Conservation (phyloP, 2,888 invertebrate genomes). For the Conistra vaccinii region DNA sequence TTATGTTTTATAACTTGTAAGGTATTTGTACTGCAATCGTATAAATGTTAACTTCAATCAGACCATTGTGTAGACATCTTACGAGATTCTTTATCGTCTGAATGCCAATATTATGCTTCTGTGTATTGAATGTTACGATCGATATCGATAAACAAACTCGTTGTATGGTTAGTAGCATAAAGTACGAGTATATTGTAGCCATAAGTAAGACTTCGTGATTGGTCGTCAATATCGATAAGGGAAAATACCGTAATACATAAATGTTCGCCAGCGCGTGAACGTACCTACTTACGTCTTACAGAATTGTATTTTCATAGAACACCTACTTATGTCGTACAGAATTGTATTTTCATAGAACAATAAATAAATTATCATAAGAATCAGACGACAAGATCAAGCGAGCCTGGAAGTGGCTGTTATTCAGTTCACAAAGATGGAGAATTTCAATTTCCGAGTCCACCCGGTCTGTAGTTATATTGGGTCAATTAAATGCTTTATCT, state of each 20-base stretch:
- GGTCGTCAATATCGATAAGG: slow-evolving; percentile 53
- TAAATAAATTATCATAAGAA: slow-evolving; percentile 57
- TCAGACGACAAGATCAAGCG: slow-evolving; percentile 9
- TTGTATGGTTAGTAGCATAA: slow-evolving; percentile 34
- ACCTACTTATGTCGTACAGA: no score
- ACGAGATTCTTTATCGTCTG: slow-evolving; percentile 29
- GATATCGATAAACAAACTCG: slow-evolving; percentile 48
- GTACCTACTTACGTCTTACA: neutral
- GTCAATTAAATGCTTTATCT: slow-evolving; percentile 47
- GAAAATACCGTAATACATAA: slow-evolving; percentile 42
- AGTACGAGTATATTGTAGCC: slow-evolving; percentile 31
- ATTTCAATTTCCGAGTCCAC: slow-evolving; percentile 55
- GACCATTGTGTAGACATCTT: slow-evolving; percentile 33
- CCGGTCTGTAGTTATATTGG: slow-evolving; percentile 30
- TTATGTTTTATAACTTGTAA: slow-evolving; percentile 2
- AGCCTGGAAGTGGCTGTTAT: slow-evolving; percentile 48
- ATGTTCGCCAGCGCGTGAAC: slow-evolving; percentile 16
- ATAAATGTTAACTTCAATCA: slow-evolving; percentile 15
- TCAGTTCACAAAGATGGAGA: slow-evolving; percentile 52
- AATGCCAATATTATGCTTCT: slow-evolving; percentile 52
- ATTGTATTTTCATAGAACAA: slow-evolving; percentile 44
- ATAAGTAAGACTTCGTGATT: slow-evolving; percentile 54
- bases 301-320: slow-evolving; percentile 40
- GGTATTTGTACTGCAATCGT: slow-evolving; percentile 1
- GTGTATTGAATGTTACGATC: slow-evolving; percentile 36